These are phyloP conservation scores for Xylocampa areola DNA, from an alignment of 2,888 invertebrate species.

Conservation along the genomic window DNA sequence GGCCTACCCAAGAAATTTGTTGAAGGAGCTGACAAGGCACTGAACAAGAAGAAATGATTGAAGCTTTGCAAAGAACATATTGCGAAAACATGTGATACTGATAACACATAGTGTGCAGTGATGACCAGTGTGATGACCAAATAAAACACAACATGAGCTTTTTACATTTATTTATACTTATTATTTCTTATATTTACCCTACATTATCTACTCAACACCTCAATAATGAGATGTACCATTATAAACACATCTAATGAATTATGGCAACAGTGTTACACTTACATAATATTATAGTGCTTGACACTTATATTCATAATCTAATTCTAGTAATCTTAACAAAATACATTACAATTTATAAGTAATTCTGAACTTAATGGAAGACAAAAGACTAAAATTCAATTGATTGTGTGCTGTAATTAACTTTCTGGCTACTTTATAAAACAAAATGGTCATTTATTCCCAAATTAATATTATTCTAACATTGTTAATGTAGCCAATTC, in stretches of 20 bases:
- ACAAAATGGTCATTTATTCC: too few species aligned
- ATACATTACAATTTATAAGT: slow-evolving; percentile 20
- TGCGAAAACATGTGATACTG: slow-evolving; percentile 37
- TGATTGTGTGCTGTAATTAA: slow-evolving; percentile 6
- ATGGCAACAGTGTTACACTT: slow-evolving; percentile 44
- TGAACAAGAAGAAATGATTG: slow-evolving; percentile 90
- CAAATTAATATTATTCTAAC: too few species aligned
- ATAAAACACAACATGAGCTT: slow-evolving; percentile 53
- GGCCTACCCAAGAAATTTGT: slow-evolving; percentile 93
- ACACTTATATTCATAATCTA: slow-evolving; percentile 15
- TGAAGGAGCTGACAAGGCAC: slow-evolving; percentile 93
- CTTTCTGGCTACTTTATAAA: not conserved
- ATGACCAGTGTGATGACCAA: slow-evolving; percentile 47
- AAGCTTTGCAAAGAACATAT: slow-evolving; percentile 26
- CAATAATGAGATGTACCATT: slow-evolving; percentile 8
- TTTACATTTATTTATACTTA: slow-evolving; percentile 51
- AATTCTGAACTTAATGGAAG: slow-evolving; percentile 60
- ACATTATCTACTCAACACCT: slow-evolving; percentile 13
- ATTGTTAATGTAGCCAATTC: not conserved
- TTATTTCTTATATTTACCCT: slow-evolving; percentile 45
- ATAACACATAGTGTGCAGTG: slow-evolving; percentile 53
- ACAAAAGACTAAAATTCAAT: slow-evolving; percentile 61
- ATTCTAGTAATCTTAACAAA: slow-evolving; percentile 16
- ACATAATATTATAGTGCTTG: slow-evolving; percentile 9
- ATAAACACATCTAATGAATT: slow-evolving; percentile 14